Percentiles rank a stretch among this genome's conserved stretches.
Evolutionary conservation across 2,888 invertebrate species (phyloP).

Genomic region (Drosophila falleni): DNA sequence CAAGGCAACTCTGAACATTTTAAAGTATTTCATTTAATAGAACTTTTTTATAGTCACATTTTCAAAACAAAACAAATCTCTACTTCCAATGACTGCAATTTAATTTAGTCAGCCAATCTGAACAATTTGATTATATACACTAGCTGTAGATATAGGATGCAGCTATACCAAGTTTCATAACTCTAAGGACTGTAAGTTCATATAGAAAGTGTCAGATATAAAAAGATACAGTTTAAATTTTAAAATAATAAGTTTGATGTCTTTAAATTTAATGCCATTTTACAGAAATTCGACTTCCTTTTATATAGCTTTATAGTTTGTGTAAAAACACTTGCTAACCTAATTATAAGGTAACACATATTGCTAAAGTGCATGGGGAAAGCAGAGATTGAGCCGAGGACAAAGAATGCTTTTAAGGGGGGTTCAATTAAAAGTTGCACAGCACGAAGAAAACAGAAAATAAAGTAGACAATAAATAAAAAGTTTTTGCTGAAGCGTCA

Average conservation of each 20-base stretch:
- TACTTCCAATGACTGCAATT: no score
- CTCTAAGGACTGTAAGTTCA: no score
- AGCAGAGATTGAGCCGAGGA: not conserved
- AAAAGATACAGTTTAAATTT: not conserved
- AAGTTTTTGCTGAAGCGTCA: conserved; percentile 4
- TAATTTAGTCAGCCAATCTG: no score
- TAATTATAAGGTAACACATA: not conserved
- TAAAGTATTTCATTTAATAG: not conserved
- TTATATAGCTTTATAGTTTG: not conserved
- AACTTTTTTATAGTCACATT: not conserved
- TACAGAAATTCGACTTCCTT: not conserved
- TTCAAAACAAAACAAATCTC: not conserved
- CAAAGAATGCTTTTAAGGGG: conserved; percentile 18
- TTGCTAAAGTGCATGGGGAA: not conserved
- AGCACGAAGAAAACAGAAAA: conserved; percentile 4
- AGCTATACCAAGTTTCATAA: no score
- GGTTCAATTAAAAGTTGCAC: conserved; percentile 45
- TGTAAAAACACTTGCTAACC: conserved; percentile 2
- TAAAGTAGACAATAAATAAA: not conserved
- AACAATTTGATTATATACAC: not conserved
- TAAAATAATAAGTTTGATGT: not conserved
- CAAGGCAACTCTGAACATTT: not conserved
- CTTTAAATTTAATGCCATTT: not conserved
- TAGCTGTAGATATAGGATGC: no score
- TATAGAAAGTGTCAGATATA: not conserved